Evolutionary conservation across 2,797 vertebrate species (phyloP), one percentile per base, ranked within the genome.

Genomic region (Chelidonichthys spinosus): DNA sequence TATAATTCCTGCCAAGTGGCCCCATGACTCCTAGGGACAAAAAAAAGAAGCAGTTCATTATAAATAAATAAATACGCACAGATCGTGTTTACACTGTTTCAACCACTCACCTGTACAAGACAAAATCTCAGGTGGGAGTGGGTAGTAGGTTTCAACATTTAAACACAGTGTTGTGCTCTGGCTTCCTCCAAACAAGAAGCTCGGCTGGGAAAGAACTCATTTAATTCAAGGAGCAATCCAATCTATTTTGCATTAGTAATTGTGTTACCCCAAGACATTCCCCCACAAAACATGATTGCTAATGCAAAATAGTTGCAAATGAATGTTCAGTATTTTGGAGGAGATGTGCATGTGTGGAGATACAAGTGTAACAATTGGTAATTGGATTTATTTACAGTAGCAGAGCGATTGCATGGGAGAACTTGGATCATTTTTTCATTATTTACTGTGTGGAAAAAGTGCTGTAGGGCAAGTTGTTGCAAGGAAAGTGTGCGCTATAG

Each of bases 51-150:
- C 25, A 25, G 25, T 25, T 25, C 25, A 25, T 25, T 25, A 25
- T 25, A 25, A 25, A 25, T 25, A 25, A 25, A 25, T 25, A 2
- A 2, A 40, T 37, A 49, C 43, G 58, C 56, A 47, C 11, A 63
- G 52, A 36, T 47, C 40, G 40, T 53, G 33, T 44, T 8, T 35
- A 14, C 42, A 63, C 15, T 72, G 39, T 65, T 81, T 40, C 35
- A 82, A 55, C 59, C 32, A 71, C 81, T 50, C 80, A 81, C 66
- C 74, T 85, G 76, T 76, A 80, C 58, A 63, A 72, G 32, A 79
- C 67, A 62, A 69, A 83, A 68, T 25, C 25, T 25, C 25, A 25
- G 25, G 25, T 25, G 25, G 25, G 25, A 25, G 25, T 25, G 25
- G 25, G 25, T 25, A 25, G 37, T 43, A 44, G 37, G 18, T 40